phyloP scores from a whole-genome alignment of 2,113 vertebrate genomes.

The Oplegnathus fasciatus region DNA sequence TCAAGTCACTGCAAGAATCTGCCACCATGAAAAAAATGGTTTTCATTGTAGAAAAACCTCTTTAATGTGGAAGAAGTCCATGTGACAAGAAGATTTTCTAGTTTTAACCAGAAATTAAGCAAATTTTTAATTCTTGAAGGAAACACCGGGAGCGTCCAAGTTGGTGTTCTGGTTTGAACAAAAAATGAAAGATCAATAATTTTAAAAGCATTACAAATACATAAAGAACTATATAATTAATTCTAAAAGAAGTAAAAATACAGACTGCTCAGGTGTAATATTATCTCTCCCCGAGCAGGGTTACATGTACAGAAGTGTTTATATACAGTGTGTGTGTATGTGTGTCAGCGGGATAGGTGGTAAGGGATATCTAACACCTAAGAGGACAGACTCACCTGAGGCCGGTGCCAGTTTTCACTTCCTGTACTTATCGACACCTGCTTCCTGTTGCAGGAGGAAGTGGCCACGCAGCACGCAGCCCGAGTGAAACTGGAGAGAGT shows the following conservation, averaged over 20 bases:
- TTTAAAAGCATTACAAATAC: background rate
- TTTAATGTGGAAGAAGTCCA: too few relatives aligned
- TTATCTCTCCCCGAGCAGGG: background rate
- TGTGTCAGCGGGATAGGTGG: conserved; percentile 37
- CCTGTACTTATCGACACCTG: conserved; percentile 84
- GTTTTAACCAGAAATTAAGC: background rate
- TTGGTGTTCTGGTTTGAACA: background rate
- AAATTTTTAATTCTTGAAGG: background rate
- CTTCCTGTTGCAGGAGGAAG: conserved; percentile 85
- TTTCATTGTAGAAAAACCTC: background rate
- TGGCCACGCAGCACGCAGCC: conserved; percentile 79
- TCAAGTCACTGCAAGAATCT: too few relatives aligned
- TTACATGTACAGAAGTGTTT: conserved; percentile 15
- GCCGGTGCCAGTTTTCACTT: conserved; percentile 82
- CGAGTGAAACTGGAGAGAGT: conserved; percentile 76
- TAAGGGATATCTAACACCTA: conserved; percentile 81
- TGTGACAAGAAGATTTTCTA: background rate
- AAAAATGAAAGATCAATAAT: background rate
- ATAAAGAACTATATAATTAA: background rate
- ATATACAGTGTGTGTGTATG: conserved; percentile 38
- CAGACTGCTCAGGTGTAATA: background rate
- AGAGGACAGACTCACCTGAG: conserved; percentile 82
- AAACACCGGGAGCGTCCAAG: background rate
- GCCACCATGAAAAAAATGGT: background rate
- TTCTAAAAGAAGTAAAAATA: background rate